phyloP scores from a whole-genome alignment of 2,888 invertebrate species.

The Eurytoma californica region DNA sequence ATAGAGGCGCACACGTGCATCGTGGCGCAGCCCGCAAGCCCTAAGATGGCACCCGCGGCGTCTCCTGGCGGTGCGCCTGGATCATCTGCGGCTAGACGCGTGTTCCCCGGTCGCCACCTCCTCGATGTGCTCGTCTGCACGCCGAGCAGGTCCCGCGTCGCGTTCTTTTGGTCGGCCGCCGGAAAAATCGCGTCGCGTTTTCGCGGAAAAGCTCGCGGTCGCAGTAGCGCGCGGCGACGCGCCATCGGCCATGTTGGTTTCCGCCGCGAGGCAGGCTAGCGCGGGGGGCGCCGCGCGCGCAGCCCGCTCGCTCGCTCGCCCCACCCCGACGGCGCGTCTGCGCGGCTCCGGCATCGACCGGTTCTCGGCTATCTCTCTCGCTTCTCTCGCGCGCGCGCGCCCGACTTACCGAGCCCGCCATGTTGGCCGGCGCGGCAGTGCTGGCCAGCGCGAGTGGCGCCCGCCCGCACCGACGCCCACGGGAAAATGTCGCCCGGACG shows the following conservation, averaged over 20 bases:
- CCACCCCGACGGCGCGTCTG: constrained; percentile 50
- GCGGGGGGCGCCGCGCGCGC: constrained; percentile 21
- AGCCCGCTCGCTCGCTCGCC: constrained; percentile 33
- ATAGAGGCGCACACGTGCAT: constrained; percentile 44
- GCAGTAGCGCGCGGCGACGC: constrained; percentile 54
- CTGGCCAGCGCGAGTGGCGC: constrained; percentile 63
- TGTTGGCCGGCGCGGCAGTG: constrained; percentile 62
- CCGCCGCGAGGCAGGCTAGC: constrained; percentile 2
- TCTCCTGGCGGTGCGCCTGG: constrained; percentile 46
- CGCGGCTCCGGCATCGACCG: constrained; percentile 67
- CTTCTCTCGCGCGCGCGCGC: constrained; percentile 15
- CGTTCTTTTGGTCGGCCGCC: constrained; percentile 49
- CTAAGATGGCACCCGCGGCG: constrained; percentile 52
- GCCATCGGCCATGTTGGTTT: constrained; percentile 62
- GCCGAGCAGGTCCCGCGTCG: constrained; percentile 48
- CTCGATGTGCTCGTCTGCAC: neutral
- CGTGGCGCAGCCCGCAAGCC: constrained; percentile 10
- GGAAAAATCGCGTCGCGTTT: constrained; percentile 4
- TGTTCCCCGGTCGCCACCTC: constrained; percentile 15
- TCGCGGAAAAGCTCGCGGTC: constrained; percentile 19
- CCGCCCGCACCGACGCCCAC: constrained; percentile 34
- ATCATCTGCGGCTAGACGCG: neutral
- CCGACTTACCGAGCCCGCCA: constrained; percentile 61
- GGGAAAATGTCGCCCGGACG: constrained; percentile 12
- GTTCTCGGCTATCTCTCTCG: constrained; percentile 54